These are phyloP conservation scores for Engystomops pustulosus DNA, from an alignment of 2,113 vertebrate species.

Conservation along the genomic window DNA sequence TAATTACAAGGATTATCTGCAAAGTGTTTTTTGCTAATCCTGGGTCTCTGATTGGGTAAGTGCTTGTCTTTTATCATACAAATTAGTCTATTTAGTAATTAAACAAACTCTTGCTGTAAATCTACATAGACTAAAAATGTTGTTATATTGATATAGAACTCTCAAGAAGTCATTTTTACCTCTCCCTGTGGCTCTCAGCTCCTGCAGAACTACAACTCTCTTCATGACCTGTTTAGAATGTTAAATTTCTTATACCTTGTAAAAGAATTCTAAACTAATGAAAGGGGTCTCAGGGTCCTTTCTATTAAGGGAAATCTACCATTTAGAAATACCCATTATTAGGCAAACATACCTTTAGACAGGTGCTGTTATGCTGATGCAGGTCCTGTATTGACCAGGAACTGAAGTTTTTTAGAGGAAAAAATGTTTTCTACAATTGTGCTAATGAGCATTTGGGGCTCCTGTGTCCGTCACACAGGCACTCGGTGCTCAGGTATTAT, in stretches of 20 bases:
- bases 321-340: no score
- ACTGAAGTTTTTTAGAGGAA: no score
- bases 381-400: no score
- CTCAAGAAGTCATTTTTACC: not conserved
- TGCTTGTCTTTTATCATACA: conserved; percentile 31
- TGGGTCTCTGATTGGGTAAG: conserved; percentile 24
- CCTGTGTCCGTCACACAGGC: no score
- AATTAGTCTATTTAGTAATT: conserved; percentile 43
- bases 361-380: no score
- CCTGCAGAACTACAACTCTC: not conserved
- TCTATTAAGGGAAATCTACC: no score
- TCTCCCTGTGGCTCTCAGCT: not conserved
- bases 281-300: no score
- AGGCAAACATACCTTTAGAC: no score
- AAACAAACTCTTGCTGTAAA: conserved; percentile 25
- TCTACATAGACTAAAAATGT: not conserved
- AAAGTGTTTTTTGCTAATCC: conserved; percentile 47
- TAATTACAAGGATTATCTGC: conserved; percentile 54
- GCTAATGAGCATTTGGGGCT: no score
- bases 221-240: not conserved
- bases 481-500: no score
- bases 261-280: no score
- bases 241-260: not conserved
- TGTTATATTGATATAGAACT: not conserved
- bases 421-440: no score